Evolutionary conservation across 2,113 vertebrate genomes (phyloP), one percentile per base, ranked within the genome.

Genomic region (Callospermophilus lateralis): DNA sequence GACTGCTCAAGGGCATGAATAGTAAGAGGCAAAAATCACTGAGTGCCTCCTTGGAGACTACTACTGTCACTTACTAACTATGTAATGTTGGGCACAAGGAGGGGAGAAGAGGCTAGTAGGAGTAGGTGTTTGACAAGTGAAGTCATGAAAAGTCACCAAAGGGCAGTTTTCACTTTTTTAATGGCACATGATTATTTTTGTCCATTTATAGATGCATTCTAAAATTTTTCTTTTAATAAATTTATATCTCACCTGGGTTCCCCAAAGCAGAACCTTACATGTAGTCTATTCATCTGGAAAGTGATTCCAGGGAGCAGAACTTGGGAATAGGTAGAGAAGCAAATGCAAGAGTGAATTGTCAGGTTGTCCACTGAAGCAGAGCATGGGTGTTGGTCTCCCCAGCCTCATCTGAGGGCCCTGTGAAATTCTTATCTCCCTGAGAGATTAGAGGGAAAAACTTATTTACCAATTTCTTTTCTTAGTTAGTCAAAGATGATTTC

Each of bases 161-260:
- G 12, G 58, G 3, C 42, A 65, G 20, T 67, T 92, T 67, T 42
- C 19, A 76, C 19, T 42, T 53, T 26, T 48, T 72, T 70, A 53
- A 84, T 17, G 51, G 67, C 30, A 84, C 45, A 42, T 8, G 30
- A 48, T 20, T 80, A 48, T 34, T 84, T 74, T 53, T 42, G 39
- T 84, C n/a, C 45, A 12, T 70, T 79, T 85, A 42, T 11, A 20
- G 34, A 68, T 30, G 34, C 45, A 19, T 84, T 79, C 24, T 22
- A 83, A 65, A 93, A 67, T 87, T 37, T 61, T 34, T 77, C 39
- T 95, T 87, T 19, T 45, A 77, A 58, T 83, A 72, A 81, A 51
- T 22, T 85, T 83, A 34, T 30, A 22, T 55, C 30, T 83, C 72
- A 58, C 61, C 83, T 34, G 22, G 26, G 78, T 93, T 37, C 39